Percentiles rank a stretch among this genome's conserved stretches.
Evolutionary conservation across 2,797 vertebrate species (phyloP).

Genomic region (Luscinia luscinia): DNA sequence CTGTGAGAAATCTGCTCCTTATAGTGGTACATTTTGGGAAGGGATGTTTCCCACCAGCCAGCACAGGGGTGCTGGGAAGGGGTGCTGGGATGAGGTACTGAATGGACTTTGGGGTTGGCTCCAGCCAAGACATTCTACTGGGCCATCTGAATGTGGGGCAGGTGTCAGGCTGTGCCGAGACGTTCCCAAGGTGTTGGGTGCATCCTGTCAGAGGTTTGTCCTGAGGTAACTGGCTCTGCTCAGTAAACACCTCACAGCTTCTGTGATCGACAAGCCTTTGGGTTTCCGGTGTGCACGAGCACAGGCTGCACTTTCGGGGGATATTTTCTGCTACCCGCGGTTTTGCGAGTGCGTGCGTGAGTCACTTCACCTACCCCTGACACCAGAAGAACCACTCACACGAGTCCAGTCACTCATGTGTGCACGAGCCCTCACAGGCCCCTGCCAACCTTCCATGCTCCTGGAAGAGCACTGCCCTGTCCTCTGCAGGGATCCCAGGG

Average conservation of each 20-base stretch:
- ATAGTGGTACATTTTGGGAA: background rate
- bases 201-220: background rate
- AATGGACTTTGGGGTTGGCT: background rate
- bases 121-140: background rate
- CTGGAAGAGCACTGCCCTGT: rapidly evolving
- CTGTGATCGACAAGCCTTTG: background rate
- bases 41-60: background rate
- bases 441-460: rapidly evolving
- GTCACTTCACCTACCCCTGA: conserved; percentile 34
- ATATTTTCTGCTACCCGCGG: conserved; percentile 48
- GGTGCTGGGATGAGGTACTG: rapidly evolving
- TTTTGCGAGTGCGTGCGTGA: background rate
- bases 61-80: rapidly evolving
- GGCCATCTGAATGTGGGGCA: background rate
- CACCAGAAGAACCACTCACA: background rate
- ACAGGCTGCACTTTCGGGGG: conserved; percentile 63
- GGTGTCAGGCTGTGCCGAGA: rapidly evolving
- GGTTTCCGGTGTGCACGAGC: conserved; percentile 32
- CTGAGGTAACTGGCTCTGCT: background rate
- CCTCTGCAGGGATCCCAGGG: background rate
- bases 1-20: background rate
- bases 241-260: conserved; percentile 13
- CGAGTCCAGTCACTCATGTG: background rate
- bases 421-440: rapidly evolving
- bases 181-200: rapidly evolving